These are phyloP conservation scores for Parasteatoda lunata DNA, from an alignment of 2,888 invertebrate species.

Conservation along the genomic window DNA sequence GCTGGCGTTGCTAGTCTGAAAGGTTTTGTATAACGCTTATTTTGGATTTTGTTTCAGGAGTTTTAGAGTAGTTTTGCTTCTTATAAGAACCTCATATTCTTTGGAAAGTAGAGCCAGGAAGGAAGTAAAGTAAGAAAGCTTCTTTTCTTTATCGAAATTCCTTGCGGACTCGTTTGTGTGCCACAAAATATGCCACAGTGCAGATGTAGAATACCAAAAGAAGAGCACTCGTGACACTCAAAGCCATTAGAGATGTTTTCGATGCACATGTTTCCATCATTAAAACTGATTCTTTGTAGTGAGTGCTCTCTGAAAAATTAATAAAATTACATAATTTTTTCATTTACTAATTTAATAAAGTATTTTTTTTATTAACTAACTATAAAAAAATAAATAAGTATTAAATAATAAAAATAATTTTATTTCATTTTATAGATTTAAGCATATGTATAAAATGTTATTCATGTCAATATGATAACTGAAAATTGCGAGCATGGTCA, in stretches of 20 bases:
- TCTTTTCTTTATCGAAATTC: slow-evolving; percentile 56
- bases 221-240: slow-evolving; percentile 92
- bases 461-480: no score
- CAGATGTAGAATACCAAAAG: slow-evolving; percentile 91
- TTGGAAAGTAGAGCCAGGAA: slow-evolving; percentile 12
- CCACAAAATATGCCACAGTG: slow-evolving; percentile 93
- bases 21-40: background rate
- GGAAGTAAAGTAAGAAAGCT: background rate
- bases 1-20: no score
- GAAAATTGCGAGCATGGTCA: no score
- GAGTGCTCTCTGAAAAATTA: slow-evolving; percentile 49
- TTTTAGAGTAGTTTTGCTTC: background rate
- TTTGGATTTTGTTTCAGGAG: background rate
- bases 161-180: slow-evolving; percentile 67
- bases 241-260: slow-evolving; percentile 90
- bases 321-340: no score
- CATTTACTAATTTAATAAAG: no score
- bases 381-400: no score
- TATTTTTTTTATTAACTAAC: no score
- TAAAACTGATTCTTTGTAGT: slow-evolving; percentile 61
- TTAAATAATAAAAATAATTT: no score
- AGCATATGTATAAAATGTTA: no score
- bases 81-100: background rate
- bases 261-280: slow-evolving; percentile 81
- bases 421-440: no score